Conservation (phyloP, 2,113 vertebrate genomes). For the Etia nguti region DNA sequence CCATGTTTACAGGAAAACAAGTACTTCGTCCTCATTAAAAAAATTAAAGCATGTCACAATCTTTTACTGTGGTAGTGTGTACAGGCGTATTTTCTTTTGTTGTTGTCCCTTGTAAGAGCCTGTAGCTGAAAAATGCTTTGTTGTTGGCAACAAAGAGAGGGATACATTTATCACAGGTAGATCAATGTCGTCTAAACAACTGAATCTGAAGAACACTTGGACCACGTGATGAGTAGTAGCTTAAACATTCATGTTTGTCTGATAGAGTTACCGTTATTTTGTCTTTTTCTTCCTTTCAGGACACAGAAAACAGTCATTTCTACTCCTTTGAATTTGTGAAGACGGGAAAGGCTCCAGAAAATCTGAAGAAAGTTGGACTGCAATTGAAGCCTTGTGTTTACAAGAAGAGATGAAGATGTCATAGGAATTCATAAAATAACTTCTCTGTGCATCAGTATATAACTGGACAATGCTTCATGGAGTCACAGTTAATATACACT, state of each 20-base stretch:
- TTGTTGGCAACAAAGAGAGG: no score
- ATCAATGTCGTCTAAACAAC: neutral
- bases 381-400: slow-evolving; percentile 84
- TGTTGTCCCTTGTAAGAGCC: neutral
- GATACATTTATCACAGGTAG: neutral
- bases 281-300: slow-evolving; percentile 60
- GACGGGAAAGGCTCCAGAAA: slow-evolving; percentile 41
- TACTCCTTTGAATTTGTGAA: slow-evolving; percentile 85
- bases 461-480: neutral
- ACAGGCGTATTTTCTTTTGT: neutral
- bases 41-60: neutral
- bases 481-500: neutral
- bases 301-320: slow-evolving; percentile 83
- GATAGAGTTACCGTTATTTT: neutral
- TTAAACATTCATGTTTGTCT: neutral
- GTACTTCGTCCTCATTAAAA: neutral
- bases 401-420: slow-evolving; percentile 84
- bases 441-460: neutral
- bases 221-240: neutral
- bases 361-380: slow-evolving; percentile 62
- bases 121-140: neutral
- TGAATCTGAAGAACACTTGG: neutral
- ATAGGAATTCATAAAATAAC: neutral
- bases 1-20: neutral
- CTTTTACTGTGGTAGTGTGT: no score